Evolutionary conservation across 2,113 vertebrate genomes (phyloP), one percentile per base, ranked within the genome.

Genomic region (Laticauda laticaudata): DNA sequence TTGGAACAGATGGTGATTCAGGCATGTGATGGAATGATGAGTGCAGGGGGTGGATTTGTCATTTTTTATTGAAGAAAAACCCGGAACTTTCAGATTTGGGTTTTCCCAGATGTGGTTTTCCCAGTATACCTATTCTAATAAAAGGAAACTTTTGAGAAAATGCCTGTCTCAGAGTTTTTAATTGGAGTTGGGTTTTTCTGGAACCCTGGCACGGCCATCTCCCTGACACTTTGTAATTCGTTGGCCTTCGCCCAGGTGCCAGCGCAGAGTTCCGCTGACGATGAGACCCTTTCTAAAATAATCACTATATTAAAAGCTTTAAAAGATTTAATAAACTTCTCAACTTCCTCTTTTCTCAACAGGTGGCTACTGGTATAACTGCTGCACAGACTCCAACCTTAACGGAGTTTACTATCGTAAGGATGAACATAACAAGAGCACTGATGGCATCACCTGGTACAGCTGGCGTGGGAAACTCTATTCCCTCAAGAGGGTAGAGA

Each of bases 361-460:
- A 99, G 99, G 99, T 94, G 99, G 99, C 4, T 99, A 99, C 92
- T 99, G 99, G 99, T 99, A 99, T 97, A 99, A 99, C 97, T 99
- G 99, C 97, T 99, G 99, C 98, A 99, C 99, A 0, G 99, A 99
- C 93, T 99, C 99, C 93, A 99, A 99, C 88, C 97, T 99, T 96
- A 99, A 99, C 0, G 99, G 99, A 0, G 96, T 99, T 86, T 99
- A 98, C 96, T 98, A 99, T 95, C 99, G 98, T 95, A 97, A 98
- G 0, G 98, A 98, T 0, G 97, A 98, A 43, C 99, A 99, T 97
- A 98, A 93, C 90, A 98, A 97, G 94, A 98, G 96, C 96, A 96
- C 97, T 92, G 98, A 99, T 3, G 99, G 99, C 93, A 99, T 99
- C 97, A 99, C 98, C 96, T 99, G 99, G 99, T 99, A 99, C 0